Percentiles rank a stretch among this genome's conserved stretches.
phyloP scores from a whole-genome alignment of 2,113 vertebrate genomes.

The Antennarius striatus region DNA sequence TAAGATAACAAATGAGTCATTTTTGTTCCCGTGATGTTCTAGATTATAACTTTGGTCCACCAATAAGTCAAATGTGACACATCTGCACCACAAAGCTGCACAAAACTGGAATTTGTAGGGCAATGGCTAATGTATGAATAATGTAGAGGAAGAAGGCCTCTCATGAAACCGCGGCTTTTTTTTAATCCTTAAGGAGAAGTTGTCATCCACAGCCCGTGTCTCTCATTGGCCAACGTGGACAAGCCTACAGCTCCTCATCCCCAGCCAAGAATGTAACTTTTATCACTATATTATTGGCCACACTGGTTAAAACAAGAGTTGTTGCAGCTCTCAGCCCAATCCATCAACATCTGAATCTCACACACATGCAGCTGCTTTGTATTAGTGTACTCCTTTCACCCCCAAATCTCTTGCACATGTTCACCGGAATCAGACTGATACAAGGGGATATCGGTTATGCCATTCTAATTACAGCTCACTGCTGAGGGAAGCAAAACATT shows the following conservation, averaged over 20 bases:
- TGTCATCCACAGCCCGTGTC: constrained; percentile 45
- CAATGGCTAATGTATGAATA: constrained; percentile 31
- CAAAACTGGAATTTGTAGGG: constrained; percentile 20
- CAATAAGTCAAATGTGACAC: constrained; percentile 46
- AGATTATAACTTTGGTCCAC: constrained; percentile 31
- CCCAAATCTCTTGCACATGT: constrained; percentile 81
- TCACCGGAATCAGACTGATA: constrained; percentile 78
- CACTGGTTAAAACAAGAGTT: constrained; percentile 63
- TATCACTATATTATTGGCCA: constrained; percentile 70
- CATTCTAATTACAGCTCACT: constrained; percentile 77
- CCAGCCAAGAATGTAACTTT: constrained; percentile 66
- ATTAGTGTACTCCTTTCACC: constrained; percentile 72
- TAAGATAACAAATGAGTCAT: constrained; percentile 44
- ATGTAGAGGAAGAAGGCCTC: constrained; percentile 24
- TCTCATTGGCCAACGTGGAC: constrained; percentile 50
- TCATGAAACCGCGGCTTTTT: constrained; percentile 33
- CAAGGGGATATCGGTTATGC: constrained; percentile 78
- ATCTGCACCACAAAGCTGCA: constrained; percentile 33
- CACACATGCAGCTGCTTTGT: constrained; percentile 73
- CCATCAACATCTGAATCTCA: constrained; percentile 67
- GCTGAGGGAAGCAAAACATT: constrained; percentile 66
- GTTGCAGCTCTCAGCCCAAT: constrained; percentile 63
- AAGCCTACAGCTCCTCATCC: constrained; percentile 22
- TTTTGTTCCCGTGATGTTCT: constrained; percentile 39
- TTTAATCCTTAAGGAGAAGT: constrained; percentile 32